These are phyloP conservation scores for Xanthia togata DNA, from an alignment of 2,888 invertebrate genomes.

Conservation along the genomic window DNA sequence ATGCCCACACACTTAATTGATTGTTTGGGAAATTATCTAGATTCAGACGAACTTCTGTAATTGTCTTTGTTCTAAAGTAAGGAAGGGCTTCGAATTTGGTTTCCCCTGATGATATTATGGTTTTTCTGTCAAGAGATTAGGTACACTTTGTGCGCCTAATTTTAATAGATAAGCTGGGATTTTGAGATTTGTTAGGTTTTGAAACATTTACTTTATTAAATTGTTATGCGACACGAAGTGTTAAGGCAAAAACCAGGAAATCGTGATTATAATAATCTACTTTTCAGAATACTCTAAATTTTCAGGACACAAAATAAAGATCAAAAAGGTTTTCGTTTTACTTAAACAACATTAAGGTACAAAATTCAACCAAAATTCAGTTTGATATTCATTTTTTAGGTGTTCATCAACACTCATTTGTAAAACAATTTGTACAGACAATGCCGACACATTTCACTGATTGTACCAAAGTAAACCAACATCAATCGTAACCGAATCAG, in stretches of 20 bases:
- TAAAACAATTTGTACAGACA: constrained; percentile 25
- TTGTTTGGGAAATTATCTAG: constrained; percentile 63
- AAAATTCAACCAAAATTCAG: neutral
- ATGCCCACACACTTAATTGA: constrained; percentile 65
- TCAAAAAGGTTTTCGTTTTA: too few relatives aligned
- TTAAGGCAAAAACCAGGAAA: neutral
- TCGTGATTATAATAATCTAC: neutral
- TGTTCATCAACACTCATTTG: constrained; percentile 17
- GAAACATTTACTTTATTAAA: constrained; percentile 12
- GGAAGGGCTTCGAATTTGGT: constrained; percentile 6
- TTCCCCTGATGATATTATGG: constrained; percentile 2
- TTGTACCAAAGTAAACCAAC: constrained; percentile 48
- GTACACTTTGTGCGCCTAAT: constrained; percentile 15
- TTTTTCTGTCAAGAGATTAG: constrained; percentile 36
- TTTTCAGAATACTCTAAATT: neutral
- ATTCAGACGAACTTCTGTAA: constrained; percentile 56
- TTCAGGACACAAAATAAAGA: neutral
- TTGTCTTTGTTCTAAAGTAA: constrained; percentile 58
- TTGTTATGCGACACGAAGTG: neutral
- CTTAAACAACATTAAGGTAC: too few relatives aligned
- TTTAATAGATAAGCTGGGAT: constrained; percentile 33
- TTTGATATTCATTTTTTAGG: neutral
- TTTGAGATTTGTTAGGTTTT: constrained; percentile 9
- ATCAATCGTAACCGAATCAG: constrained; percentile 43
- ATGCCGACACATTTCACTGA: constrained; percentile 30